Percentiles rank a stretch among this genome's conserved stretches.
These are phyloP conservation scores for Echinarachnius parma DNA, from an alignment of 53 echinoderm and acorn worm species.

Conservation along the genomic window DNA sequence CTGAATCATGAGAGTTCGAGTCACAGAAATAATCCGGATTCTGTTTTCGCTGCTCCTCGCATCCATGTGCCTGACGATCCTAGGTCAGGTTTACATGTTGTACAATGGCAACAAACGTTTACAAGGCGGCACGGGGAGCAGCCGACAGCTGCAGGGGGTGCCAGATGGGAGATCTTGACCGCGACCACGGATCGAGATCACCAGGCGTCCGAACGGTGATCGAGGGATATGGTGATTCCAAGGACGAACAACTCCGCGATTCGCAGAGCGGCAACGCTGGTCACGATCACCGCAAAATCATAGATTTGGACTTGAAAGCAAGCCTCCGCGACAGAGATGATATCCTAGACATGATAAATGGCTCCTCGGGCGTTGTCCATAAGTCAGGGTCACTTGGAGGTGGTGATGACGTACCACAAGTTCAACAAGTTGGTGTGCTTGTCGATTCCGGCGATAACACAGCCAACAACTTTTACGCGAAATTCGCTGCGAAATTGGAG, in stretches of 20 bases:
- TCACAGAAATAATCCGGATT: constrained; percentile 10
- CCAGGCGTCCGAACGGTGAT: too few relatives aligned
- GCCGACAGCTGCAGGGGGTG: constrained; percentile 16
- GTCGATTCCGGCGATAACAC: neutral
- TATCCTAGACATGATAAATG: too few relatives aligned
- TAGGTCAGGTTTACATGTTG: constrained; percentile 15
- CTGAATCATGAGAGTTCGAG: neutral
- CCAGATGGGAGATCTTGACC: neutral
- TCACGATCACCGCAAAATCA: too few relatives aligned
- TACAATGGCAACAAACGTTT: neutral
- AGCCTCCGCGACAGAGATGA: too few relatives aligned
- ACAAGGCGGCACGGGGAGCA: neutral
- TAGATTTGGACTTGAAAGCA: too few relatives aligned
- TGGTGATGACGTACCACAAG: too few relatives aligned
- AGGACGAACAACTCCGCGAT: too few relatives aligned
- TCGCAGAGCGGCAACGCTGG: too few relatives aligned
- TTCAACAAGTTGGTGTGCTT: too few relatives aligned
- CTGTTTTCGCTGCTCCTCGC: constrained; percentile 1
- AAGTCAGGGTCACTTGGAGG: too few relatives aligned
- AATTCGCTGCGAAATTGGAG: constrained; percentile 10
- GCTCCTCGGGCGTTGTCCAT: too few relatives aligned
- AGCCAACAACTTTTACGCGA: constrained; percentile 14
- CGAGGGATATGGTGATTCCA: too few relatives aligned
- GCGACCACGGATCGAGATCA: neutral
- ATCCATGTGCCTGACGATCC: constrained; percentile 14